Evolutionary conservation across 2,797 vertebrate genomes (phyloP), one percentile per base, ranked within the genome.

Genomic region (Falco cherrug): DNA sequence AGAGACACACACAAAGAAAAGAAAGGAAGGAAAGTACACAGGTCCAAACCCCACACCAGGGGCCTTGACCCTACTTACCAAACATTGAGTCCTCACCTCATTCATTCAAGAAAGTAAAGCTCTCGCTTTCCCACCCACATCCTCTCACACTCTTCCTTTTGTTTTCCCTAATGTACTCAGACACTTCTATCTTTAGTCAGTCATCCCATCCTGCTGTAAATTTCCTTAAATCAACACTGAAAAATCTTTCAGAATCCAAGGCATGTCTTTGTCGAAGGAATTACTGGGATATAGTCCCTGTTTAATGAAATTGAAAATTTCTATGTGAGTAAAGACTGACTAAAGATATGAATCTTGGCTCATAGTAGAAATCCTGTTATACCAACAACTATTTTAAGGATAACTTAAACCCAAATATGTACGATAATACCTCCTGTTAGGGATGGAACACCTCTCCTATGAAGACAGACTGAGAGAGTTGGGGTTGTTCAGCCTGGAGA

Each of bases 121-220:
- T 0, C 41, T 74, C 2, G 0, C 10, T 68, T 6, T 51, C 29
- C 61, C 68, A 57, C 48, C 15, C 16, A 54, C 13, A 13, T 37
- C 37, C 13, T 45, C 26, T 60, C 48, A 43, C 31, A 16, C 16
- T 41, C 15, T 54, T 65, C 13, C 21, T 83, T 71, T 78, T 43
- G 6, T 7, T 73, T 67, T 54, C 79, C 28, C 10, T 73, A 78
- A 56, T 61, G 35, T 10, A 74, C 8, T 43, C 24, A 61, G 35
- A 56, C 35, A 73, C 16, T 45, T 73, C 26, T 67, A 7, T 56
- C 10, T 37, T 37, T 37, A 37, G 37, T 37, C 37, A 37, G 37
- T 37, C 37, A 37, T 37, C 37, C 37, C 37, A 37, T 37, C 37
- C 37, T 79, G 41, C 12, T 61, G 24, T n/a, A 84, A 68, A 78